These are phyloP conservation scores for Drosophila punjabiensis DNA, from an alignment of 1,140 invertebrate species.

Conservation along the genomic window DNA sequence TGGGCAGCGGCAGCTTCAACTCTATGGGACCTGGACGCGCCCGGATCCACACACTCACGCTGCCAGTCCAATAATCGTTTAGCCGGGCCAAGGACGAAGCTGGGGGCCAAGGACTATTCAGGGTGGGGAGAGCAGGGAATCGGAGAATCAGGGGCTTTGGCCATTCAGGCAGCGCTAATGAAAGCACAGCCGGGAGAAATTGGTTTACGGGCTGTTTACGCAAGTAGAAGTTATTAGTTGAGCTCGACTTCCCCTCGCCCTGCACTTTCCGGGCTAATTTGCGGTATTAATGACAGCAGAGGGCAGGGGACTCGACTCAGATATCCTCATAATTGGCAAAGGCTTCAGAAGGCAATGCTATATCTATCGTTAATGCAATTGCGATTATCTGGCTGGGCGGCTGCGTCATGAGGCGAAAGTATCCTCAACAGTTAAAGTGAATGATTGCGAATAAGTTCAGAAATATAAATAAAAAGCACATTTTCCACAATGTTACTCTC, in stretches of 20 bases:
- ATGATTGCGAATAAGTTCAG: not conserved
- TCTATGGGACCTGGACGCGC: constrained; percentile 15
- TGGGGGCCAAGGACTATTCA: not conserved
- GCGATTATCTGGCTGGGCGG: constrained; percentile 5
- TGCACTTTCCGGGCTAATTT: constrained; percentile 59
- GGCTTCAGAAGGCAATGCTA: constrained; percentile 38
- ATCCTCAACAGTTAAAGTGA: not conserved
- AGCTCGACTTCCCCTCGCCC: constrained; percentile 11
- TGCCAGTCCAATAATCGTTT: constrained; percentile 55
- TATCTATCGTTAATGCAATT: constrained; percentile 39
- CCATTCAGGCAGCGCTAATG: constrained; percentile 73
- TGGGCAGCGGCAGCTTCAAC: constrained; percentile 46
- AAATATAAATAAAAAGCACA: not conserved
- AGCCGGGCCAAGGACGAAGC: constrained; percentile 19
- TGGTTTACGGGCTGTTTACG: constrained; percentile 65
- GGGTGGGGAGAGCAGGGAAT: constrained; percentile 1
- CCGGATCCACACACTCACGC: constrained; percentile 24
- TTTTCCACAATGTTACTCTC: not conserved
- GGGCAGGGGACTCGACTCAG: constrained; percentile 32
- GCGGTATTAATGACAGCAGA: constrained; percentile 68
- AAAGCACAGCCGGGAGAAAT: constrained; percentile 64
- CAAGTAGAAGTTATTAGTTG: constrained; percentile 78
- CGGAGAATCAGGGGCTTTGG: constrained; percentile 19
- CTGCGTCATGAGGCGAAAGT: not conserved
- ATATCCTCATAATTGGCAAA: constrained; percentile 69